Percentiles rank a stretch among this genome's conserved stretches.
phyloP scores from a whole-genome alignment of 2,113 vertebrate species.

The Gallinago undulata region DNA sequence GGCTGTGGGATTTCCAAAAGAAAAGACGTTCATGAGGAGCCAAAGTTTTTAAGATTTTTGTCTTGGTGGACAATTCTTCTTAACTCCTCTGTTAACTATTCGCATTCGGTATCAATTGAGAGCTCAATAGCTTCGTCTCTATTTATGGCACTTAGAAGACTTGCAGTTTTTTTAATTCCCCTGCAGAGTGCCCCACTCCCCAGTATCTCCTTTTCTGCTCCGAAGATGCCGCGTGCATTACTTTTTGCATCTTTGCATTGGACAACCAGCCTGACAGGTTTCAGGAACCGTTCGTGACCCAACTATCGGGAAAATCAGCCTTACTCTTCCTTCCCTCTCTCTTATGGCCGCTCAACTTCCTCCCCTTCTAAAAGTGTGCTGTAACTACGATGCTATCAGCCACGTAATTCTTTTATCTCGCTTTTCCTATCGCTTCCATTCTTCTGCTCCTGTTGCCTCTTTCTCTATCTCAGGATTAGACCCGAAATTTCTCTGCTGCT shows the following conservation, averaged over 20 bases:
- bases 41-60: constrained; percentile 15
- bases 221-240: not conserved
- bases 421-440: constrained; percentile 22
- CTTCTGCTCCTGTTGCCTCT: not conserved
- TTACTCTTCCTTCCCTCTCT: constrained; percentile 27
- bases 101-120: not conserved
- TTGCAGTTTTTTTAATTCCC: not conserved
- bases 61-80: not conserved
- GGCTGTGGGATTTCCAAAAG: constrained; percentile 21
- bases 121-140: not conserved
- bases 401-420: constrained; percentile 6
- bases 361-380: constrained; percentile 7
- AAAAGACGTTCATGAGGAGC: not conserved
- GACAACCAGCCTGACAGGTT: not conserved
- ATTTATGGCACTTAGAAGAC: not conserved
- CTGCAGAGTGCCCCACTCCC: not conserved
- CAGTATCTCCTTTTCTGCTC: not conserved
- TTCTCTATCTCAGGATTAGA: not conserved
- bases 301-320: constrained; percentile 53
- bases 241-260: not conserved
- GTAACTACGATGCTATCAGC: constrained; percentile 16
- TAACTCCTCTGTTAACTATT: not conserved
- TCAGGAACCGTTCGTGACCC: constrained; percentile 34
- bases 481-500: not conserved
- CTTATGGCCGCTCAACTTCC: not conserved